Evolutionary conservation across 1,140 invertebrate species (phyloP), one percentile per base, ranked within the genome.

Genomic region (Drosophila nikananu): DNA sequence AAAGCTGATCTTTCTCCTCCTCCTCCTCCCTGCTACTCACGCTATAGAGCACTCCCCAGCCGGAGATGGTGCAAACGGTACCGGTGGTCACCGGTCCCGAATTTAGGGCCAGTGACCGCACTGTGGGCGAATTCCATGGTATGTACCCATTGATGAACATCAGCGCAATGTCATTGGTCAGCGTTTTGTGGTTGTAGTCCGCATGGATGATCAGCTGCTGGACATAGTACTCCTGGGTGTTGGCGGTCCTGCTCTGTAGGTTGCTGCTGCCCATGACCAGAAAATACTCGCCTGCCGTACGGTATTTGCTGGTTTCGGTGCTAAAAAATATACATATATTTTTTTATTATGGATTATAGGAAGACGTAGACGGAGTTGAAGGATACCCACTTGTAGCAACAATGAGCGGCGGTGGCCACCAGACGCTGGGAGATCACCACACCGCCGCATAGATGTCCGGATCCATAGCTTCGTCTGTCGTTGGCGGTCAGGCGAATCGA

Each of bases 361-460:
- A 8, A 1, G 7, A 21, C 5, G 3, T 6, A 9, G 10, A 5
- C 35, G 8, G 2, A 60, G 13, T 0, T n/a, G 0, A 4, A 2
- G 17, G 1, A 15, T 4, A 68, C 90, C 58, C 48, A 92, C 91
- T 80, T 78, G 21, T 68, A 63, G 2, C 66, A 46, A 86, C 96
- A 97, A 86, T 97, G 96, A 7, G 96, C 96, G 13, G 96, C 96
- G 27, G 95, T 96, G 8, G 95, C 73, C n/a, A 96, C 91, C 30
- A 94, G 91, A 37, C 94, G 93, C 19, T 92, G 82, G 13, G 93
- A 93, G 15, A 96, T 93, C 5, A 96, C 94, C 2, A 94, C 90
- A 1, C 95, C 95, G 10, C 95, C 95, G 77, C 95, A 96, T 23
- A 93, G 81, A 66, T 95, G 95, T 1, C 91, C 90, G 8, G 71